phyloP scores from a whole-genome alignment of 2,888 invertebrate genomes.

The Zaprionus obscuricornis region DNA sequence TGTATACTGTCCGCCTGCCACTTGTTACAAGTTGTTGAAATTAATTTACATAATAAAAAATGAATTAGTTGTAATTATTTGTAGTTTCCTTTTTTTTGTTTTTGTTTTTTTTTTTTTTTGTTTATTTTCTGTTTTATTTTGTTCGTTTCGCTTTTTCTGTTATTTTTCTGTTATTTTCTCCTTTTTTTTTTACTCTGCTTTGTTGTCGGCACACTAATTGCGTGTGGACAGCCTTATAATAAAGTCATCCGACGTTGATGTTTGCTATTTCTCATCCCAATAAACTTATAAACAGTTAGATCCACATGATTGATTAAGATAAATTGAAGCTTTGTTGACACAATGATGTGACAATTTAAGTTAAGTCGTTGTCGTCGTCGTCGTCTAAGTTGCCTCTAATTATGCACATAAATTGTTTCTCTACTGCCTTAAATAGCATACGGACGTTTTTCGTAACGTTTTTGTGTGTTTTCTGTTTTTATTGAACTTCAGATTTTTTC shows the following conservation, averaged over 20 bases:
- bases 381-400: too few relatives aligned
- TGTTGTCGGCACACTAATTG: slow-evolving; percentile 15
- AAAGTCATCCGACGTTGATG: slow-evolving; percentile 32
- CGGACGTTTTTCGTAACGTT: too few relatives aligned
- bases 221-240: slow-evolving; percentile 21
- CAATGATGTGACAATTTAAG: slow-evolving; percentile 13
- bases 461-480: too few relatives aligned
- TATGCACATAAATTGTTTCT: slow-evolving; percentile 4
- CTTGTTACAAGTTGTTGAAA: slow-evolving; percentile 64
- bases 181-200: neutral
- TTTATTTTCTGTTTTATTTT: slow-evolving; percentile 5
- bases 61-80: slow-evolving; percentile 54
- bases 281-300: slow-evolving; percentile 28
- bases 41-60: slow-evolving; percentile 76
- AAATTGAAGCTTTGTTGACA: slow-evolving; percentile 48
- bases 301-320: slow-evolving; percentile 62
- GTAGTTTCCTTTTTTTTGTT: slow-evolving; percentile 7
- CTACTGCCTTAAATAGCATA: too few relatives aligned
- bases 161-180: too few relatives aligned
- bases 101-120: neutral
- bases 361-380: slow-evolving; percentile 10
- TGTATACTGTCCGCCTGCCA: slow-evolving; percentile 39
- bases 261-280: slow-evolving; percentile 26
- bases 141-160: neutral
- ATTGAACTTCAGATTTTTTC: too few relatives aligned